These are phyloP conservation scores for Beaufortia kweichowensis DNA, from an alignment of 2,113 vertebrate species.

Conservation along the genomic window DNA sequence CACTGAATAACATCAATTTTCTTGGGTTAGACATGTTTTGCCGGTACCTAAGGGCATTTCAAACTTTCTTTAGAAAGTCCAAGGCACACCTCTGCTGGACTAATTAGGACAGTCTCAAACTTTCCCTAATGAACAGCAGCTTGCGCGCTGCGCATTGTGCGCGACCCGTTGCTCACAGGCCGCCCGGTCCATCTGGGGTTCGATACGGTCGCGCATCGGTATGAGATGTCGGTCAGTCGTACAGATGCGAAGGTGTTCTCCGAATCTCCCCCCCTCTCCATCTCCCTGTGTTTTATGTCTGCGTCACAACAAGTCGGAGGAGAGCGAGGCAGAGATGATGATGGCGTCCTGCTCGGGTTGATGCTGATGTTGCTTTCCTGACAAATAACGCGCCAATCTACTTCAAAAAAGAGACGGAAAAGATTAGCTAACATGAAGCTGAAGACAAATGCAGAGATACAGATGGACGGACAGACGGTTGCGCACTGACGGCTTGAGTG, in stretches of 20 bases:
- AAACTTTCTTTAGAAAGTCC: constrained; percentile 57
- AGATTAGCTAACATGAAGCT: constrained; percentile 72
- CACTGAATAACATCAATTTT: neutral
- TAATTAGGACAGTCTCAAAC: constrained; percentile 66
- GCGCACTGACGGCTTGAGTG: constrained; percentile 72
- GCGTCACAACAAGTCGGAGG: constrained; percentile 81
- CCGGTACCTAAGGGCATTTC: constrained; percentile 33
- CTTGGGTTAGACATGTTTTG: neutral
- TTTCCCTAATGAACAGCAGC: constrained; percentile 65
- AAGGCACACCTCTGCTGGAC: constrained; percentile 47
- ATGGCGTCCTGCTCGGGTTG: constrained; percentile 80
- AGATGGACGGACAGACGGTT: constrained; percentile 66
- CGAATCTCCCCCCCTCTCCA: constrained; percentile 60
- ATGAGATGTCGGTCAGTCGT: constrained; percentile 66
- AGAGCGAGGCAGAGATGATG: constrained; percentile 69
- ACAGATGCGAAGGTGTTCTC: constrained; percentile 64
- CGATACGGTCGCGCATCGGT: constrained; percentile 11
- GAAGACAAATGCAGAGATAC: constrained; percentile 71
- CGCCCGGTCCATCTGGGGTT: neutral
- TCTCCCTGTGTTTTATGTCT: constrained; percentile 81
- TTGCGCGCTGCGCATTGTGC: neutral
- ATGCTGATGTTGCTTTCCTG: constrained; percentile 67
- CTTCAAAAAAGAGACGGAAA: constrained; percentile 62
- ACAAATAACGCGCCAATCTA: constrained; percentile 66
- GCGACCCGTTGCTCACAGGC: constrained; percentile 1